Base-by-base conservation (phyloP, 2,888 invertebrate genomes). In the Acleris cristana region DNA sequence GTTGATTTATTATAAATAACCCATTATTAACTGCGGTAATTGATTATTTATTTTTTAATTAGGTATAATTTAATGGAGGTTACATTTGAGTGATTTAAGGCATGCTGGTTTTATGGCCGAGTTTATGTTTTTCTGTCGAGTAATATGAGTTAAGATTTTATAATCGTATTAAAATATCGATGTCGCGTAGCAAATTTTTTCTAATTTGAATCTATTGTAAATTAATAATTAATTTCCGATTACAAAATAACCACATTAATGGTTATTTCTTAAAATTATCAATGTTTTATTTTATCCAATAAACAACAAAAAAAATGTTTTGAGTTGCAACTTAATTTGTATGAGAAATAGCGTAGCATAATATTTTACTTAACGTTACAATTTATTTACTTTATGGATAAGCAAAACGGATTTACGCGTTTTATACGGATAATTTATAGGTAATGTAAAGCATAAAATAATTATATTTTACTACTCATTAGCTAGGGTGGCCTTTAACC, bases 1-100 rank as follows among this genome's bases (percentile, higher is more conserved):
- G 52, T 62, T 58, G 62, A 67, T 67, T 67, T 67, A 67, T 53
- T 53, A 62, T 40, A 44, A 62, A 58, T 67, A 67, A 62, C 21
- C 61, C 48, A 52, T 67, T 57, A 57, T 52, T 49, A 59, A 57
- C 23, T 57, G 34, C 57, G 16, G 45, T 62, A 61, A 67, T 48
- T 67, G 56, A 30, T 58, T 57, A 55, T 55, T 60, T 65, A 30
- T 62, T 57, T 60, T 61, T 66, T 62, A 57, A 58, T 62, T 53
- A n/a, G n/a, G n/a, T n/a, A 53, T 34, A 48, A 53, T 18, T 67
- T 58, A n/a, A 57, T 51, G 21, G 21, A 52, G 49, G 53, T 45
- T 53, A 59, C 23, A 48, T 62, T 54, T 60, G 59, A 54, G 59
- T 55, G 19, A 48, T 60, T 65, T 48, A 54, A 30, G 48, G 49